phyloP scores from a whole-genome alignment of 2,113 vertebrate species.

The Plecturocebus donacophilus region DNA sequence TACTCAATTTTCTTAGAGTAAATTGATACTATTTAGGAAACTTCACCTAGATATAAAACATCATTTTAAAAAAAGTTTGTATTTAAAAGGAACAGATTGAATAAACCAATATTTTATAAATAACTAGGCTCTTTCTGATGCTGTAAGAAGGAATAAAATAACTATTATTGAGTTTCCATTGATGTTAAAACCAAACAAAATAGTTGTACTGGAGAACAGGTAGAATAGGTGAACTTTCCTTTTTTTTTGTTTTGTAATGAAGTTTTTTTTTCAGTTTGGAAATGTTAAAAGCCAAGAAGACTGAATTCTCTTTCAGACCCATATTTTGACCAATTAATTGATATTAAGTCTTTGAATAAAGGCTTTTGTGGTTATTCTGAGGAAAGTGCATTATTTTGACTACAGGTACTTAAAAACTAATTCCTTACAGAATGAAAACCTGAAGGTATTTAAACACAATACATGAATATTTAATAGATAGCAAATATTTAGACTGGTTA shows the following conservation, averaged over 20 bases:
- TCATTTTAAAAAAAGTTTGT: not conserved
- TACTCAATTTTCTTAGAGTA: not conserved
- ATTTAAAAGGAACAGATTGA: not conserved
- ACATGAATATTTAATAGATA: constrained; percentile 63
- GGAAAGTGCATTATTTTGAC: constrained; percentile 39
- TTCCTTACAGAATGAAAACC: constrained; percentile 61
- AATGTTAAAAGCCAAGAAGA: not conserved
- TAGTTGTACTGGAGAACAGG: not conserved
- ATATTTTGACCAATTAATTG: constrained; percentile 33
- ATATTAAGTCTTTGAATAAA: constrained; percentile 28
- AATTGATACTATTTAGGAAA: constrained; percentile 8
- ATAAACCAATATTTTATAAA: not conserved
- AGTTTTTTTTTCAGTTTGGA: not conserved
- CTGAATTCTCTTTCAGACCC: not conserved
- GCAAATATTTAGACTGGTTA: constrained; percentile 70
- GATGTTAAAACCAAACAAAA: not conserved
- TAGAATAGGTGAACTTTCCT: not conserved
- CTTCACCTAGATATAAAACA: not conserved
- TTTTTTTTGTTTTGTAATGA: not conserved
- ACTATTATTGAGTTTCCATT: not conserved
- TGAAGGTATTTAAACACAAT: constrained; percentile 54
- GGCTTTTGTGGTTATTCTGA: constrained; percentile 48
- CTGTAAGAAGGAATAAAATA: not conserved
- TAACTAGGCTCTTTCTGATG: not conserved
- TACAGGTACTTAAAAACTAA: constrained; percentile 47